Evolutionary conservation across 2,888 invertebrate genomes (phyloP), one percentile per base, ranked within the genome.

Genomic region (Acleris laterana): DNA sequence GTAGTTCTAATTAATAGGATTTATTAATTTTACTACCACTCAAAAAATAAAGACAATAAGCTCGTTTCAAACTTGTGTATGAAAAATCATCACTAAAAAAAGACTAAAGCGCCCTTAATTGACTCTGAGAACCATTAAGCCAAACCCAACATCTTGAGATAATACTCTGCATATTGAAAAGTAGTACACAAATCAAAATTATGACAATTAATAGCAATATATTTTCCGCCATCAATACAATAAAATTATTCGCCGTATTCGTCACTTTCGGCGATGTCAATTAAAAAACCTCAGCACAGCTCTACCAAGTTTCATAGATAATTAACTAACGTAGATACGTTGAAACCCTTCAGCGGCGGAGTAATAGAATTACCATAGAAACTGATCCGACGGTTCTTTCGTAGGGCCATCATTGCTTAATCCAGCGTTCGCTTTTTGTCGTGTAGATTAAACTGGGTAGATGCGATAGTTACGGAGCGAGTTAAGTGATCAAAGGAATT

Each of bases 301-400:
- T 2, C 57, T 57, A 46, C 9, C 32, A 46, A 46, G 44, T 57
- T 11, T 46, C 42, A 5, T 59, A 50, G 59, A 59, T 50, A 59
- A 59, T 59, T 50, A 59, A 59, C 58, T 58, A 55, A 55, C 38
- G 55, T 55, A 48, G 58, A 48, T 28, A 58, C 58, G 57, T 38
- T 17, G 13, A 13, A 50, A 50, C 59, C 59, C 59, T 59, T 38
- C 59, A 48, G 48, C 58, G 48, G 55, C 42, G n/a, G 25, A 17
- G 28, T 42, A 52, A 66, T 57, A 52, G 62, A 57, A 66, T 66
- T 66, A 62, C 52, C 66, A 66, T 66, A 66, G 56, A 66, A 62
- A 66, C 56, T 51, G 62, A 62, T 56, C 44, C 55, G 56, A 59
- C 44, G 56, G 66, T 52, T 62, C 66, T 61, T 66, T 62, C 56